Conservation (phyloP, 2,113 vertebrate genomes). For the Embiotoca jacksoni region DNA sequence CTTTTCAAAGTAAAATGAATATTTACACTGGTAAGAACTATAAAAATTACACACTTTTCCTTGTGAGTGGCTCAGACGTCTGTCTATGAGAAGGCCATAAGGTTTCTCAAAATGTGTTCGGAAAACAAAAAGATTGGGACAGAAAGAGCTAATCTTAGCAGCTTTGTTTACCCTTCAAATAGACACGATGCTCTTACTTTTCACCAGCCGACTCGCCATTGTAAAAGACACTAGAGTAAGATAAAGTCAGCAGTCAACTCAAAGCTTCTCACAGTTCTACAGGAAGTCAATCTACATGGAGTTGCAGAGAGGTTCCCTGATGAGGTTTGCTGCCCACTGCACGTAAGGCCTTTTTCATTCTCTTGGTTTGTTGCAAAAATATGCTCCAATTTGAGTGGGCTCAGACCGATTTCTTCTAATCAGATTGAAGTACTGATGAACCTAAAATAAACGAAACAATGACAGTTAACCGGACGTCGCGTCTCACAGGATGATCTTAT, state of each 20-base stretch:
- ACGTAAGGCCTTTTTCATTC: constrained; percentile 76
- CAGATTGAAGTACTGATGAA: constrained; percentile 73
- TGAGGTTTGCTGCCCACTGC: constrained; percentile 72
- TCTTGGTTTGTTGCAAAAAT: constrained; percentile 74
- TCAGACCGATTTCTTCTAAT: constrained; percentile 68
- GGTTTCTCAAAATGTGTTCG: constrained; percentile 66
- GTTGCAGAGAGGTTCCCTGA: constrained; percentile 72
- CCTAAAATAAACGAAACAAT: constrained; percentile 30
- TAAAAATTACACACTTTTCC: constrained; percentile 76
- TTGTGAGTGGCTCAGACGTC: constrained; percentile 80
- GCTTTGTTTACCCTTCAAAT: constrained; percentile 66
- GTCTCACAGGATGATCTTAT: not conserved
- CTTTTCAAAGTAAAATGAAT: constrained; percentile 79
- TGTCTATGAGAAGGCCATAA: constrained; percentile 78
- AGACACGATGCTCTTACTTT: constrained; percentile 64
- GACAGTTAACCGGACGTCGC: not conserved
- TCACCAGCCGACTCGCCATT: constrained; percentile 41
- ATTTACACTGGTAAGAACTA: constrained; percentile 81
- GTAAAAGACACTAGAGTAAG: constrained; percentile 60
- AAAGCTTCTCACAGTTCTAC: constrained; percentile 75
- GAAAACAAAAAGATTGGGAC: constrained; percentile 52
- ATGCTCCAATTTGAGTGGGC: constrained; percentile 74
- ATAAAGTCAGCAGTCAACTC: constrained; percentile 67
- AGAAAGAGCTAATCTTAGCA: constrained; percentile 76
- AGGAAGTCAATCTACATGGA: constrained; percentile 72